phyloP scores from a whole-genome alignment of 2,113 vertebrate species.

The Neofelis nebulosa region DNA sequence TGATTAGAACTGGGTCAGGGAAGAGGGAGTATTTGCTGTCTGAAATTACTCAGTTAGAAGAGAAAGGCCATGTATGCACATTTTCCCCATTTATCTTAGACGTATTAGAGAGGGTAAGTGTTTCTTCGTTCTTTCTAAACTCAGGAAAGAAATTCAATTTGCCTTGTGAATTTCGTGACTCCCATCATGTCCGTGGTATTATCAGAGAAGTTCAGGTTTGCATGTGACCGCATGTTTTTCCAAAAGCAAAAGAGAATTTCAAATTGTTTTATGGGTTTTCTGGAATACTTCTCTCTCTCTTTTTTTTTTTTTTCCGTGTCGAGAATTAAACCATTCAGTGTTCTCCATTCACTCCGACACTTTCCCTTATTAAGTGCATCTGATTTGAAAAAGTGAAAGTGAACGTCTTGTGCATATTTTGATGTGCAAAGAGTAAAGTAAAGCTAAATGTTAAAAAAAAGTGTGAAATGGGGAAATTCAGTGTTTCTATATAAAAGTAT shows the following conservation, averaged over 20 bases:
- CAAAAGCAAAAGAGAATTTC: constrained; percentile 53
- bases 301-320: neutral
- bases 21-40: constrained; percentile 14
- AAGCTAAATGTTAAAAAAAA: neutral
- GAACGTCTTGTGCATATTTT: neutral
- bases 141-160: constrained; percentile 5
- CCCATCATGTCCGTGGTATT: neutral
- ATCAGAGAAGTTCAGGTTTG: constrained; percentile 38
- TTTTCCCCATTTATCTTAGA: constrained; percentile 58
- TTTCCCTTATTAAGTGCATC: neutral
- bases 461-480: neutral
- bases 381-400: constrained; percentile 15
- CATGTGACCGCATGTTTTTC: constrained; percentile 12
- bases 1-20: constrained; percentile 56
- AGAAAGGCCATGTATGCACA: constrained; percentile 41
- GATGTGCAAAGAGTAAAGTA: neutral
- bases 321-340: neutral
- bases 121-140: constrained; percentile 60
- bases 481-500: neutral
- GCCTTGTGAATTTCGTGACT: neutral
- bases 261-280: constrained; percentile 9
- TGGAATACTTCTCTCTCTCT: neutral
- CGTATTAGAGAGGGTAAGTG: constrained; percentile 53
- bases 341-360: neutral
- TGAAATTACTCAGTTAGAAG: constrained; percentile 58